A percentile compares a stretch with the other conserved stretches of the same genome.
Evolutionary conservation across 64 coral and sea anemone species (phyloP).

Genomic region (Pocillopora damicornis): DNA sequence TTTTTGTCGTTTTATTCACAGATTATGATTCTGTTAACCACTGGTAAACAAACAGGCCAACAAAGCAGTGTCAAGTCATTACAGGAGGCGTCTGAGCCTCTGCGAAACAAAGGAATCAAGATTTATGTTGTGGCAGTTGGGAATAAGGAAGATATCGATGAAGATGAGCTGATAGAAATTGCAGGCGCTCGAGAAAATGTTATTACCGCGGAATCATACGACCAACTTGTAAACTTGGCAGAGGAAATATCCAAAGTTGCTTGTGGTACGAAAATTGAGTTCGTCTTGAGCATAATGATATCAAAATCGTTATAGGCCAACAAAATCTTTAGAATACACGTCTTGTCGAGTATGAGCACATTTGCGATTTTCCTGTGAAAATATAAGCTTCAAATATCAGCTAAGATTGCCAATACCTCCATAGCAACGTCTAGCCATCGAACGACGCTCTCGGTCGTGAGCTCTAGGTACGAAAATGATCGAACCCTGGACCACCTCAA

Average conservation of each 20-base stretch:
- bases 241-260: constrained; percentile 53
- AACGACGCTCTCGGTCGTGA: no score
- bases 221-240: constrained; percentile 28
- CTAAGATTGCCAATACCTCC: no score
- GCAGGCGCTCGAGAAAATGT: constrained; percentile 34
- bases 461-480: no score
- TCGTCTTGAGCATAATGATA: no score
- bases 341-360: no score
- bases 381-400: no score
- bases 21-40: constrained; percentile 12
- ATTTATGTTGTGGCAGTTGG: constrained; percentile 45
- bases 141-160: constrained; percentile 26
- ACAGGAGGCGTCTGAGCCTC: not conserved
- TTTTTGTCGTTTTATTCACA: not conserved
- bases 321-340: no score
- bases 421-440: no score
- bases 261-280: constrained; percentile 24
- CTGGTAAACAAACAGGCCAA: constrained; percentile 28
- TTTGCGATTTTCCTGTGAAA: no score
- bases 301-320: no score
- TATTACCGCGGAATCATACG: constrained; percentile 15
- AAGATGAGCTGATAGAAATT: constrained; percentile 43
- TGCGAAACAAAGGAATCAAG: constrained; percentile 30
- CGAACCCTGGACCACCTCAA: no score
- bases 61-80: constrained; percentile 24